A percentile compares a stretch with the other conserved stretches of the same genome.
Evolutionary conservation across 2,797 vertebrate species (phyloP).

Genomic region (Megalops cyprinoides): DNA sequence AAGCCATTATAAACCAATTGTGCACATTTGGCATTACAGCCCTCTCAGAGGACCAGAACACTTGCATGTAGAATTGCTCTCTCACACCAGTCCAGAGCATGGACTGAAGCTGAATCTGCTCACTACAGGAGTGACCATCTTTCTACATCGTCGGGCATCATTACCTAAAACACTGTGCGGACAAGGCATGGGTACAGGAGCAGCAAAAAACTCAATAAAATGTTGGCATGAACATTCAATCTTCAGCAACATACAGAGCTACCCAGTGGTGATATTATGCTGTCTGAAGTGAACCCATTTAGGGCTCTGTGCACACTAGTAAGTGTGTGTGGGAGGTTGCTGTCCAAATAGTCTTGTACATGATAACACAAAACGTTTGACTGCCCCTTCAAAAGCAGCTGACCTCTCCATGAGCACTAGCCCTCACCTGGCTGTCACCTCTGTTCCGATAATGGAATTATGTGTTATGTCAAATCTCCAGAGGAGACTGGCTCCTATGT

Average conservation of each 20-base stretch:
- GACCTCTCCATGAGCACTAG: neutral
- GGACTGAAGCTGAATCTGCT: neutral
- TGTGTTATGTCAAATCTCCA: neutral
- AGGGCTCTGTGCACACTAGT: neutral
- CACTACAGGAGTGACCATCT: neutral
- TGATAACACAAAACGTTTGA: neutral
- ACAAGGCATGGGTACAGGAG: neutral
- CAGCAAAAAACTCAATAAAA: neutral
- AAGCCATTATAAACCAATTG: constrained; percentile 4
- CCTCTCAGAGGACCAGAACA: neutral
- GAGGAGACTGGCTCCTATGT: neutral
- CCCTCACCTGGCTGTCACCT: neutral
- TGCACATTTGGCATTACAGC: neutral
- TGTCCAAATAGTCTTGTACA: neutral
- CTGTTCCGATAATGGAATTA: neutral
- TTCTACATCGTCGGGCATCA: neutral
- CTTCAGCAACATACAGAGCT: neutral
- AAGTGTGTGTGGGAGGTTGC: neutral
- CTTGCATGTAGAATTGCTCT: neutral
- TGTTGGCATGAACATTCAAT: neutral
- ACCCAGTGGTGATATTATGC: neutral
- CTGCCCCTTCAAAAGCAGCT: neutral
- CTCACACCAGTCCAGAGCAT: neutral
- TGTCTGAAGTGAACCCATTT: neutral
- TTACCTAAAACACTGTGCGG: neutral